A percentile compares a stretch with the other conserved stretches of the same genome.
Evolutionary conservation across 2,888 invertebrate genomes (phyloP).

Genomic region (Netelia fuscicornis): DNA sequence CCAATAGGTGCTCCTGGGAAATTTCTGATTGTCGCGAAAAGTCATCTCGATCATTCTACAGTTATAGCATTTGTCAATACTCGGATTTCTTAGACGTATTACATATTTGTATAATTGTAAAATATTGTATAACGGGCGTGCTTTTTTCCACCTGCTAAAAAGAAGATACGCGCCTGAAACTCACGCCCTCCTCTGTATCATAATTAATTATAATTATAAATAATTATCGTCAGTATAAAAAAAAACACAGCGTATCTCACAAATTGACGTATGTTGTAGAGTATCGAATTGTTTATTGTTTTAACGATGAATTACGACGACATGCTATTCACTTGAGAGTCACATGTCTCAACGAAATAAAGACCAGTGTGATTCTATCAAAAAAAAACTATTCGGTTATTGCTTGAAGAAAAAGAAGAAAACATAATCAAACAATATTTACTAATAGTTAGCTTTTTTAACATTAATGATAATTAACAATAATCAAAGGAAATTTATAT

Average conservation of each 20-base stretch:
- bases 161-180: constrained; percentile 12
- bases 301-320: constrained; percentile 28
- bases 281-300: constrained; percentile 53
- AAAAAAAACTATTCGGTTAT: neutral
- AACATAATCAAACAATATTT: too few relatives aligned
- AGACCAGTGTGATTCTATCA: neutral
- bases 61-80: constrained; percentile 64
- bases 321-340: constrained; percentile 1
- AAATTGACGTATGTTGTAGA: constrained; percentile 51
- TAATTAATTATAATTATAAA: constrained; percentile 55
- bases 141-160: constrained; percentile 28
- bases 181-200: constrained; percentile 43
- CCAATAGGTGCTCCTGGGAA: constrained; percentile 49
- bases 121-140: constrained; percentile 57
- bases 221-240: constrained; percentile 47
- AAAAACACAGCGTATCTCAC: neutral
- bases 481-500: too few relatives aligned
- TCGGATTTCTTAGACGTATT: constrained; percentile 62
- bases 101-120: constrained; percentile 70
- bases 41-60: constrained; percentile 34
- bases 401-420: too few relatives aligned
- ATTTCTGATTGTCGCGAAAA: constrained; percentile 29
- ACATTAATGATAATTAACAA: too few relatives aligned
- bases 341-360: neutral
- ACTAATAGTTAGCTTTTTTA: too few relatives aligned